Conservation (phyloP, 1,140 invertebrate genomes). For the Aethina tumida region DNA sequence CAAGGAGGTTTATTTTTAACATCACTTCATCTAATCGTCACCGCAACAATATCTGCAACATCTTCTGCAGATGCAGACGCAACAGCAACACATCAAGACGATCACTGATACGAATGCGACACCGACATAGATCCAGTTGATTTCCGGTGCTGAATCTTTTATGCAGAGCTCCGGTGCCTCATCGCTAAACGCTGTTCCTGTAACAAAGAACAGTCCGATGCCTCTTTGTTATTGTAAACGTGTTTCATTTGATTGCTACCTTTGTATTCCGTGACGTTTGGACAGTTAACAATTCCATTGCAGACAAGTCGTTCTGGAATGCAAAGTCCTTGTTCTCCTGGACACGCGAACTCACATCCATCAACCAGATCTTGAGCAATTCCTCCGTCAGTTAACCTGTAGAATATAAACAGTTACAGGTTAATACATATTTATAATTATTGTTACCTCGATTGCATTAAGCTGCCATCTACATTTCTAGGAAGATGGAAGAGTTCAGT, state of each 20-base stretch:
- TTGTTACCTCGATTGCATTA: slow-evolving; percentile 65
- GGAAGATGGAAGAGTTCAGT: slow-evolving; percentile 81
- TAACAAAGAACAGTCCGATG: slow-evolving; percentile 12
- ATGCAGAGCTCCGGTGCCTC: slow-evolving; percentile 55
- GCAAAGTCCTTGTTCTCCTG: slow-evolving; percentile 67
- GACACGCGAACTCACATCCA: slow-evolving; percentile 72
- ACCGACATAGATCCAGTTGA: slow-evolving; percentile 44
- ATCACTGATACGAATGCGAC: slow-evolving; percentile 37
- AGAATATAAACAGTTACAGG: too few species aligned
- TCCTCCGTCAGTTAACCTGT: slow-evolving; percentile 50
- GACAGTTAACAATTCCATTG: slow-evolving; percentile 80
- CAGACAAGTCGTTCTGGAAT: slow-evolving; percentile 72
- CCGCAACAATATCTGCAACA: slow-evolving; percentile 36
- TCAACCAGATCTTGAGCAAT: slow-evolving; percentile 37
- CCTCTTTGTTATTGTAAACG: not conserved
- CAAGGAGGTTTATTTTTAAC: slow-evolving; percentile 4
- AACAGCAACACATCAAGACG: slow-evolving; percentile 36
- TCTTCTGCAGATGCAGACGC: slow-evolving; percentile 31
- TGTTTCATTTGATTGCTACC: slow-evolving; percentile 18
- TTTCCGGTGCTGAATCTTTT: slow-evolving; percentile 35
- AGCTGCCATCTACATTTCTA: slow-evolving; percentile 66
- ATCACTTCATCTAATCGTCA: slow-evolving; percentile 19
- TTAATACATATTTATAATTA: too few species aligned
- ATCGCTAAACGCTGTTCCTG: slow-evolving; percentile 45
- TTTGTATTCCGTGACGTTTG: slow-evolving; percentile 42